Evolutionary conservation across 2,113 vertebrate genomes (phyloP), one percentile per base, ranked within the genome.

Genomic region (Chaetodon auriga): DNA sequence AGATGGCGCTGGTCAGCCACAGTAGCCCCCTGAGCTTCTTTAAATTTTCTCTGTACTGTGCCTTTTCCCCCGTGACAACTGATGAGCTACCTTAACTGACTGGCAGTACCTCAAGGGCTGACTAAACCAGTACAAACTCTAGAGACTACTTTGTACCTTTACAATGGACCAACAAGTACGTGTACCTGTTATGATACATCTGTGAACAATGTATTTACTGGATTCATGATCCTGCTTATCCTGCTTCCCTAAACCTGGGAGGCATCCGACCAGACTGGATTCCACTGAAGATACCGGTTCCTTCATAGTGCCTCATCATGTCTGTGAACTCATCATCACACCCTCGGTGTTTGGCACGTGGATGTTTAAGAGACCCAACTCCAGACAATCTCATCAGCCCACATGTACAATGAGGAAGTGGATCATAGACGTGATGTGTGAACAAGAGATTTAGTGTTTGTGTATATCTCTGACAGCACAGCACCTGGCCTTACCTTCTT

Each of bases 181-280:
- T 36, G 6, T 18, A 4, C 30, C 18, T 62, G 25, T 54, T n/a
- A 14, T 21, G 57, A 10, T 60, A 3, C 8, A 23, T 0, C 11
- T 0, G 43, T 54, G 13, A 6, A 46, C 35, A 70, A 51, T 18
- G 12, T 58, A 58, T 58, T 36, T 45, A 63, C 15, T 69, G 9
- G 49, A 76, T n/a, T 25, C 6, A n/a, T 6, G 10, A 81, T 69
- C 71, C 68, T 69, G 75, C 66, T 86, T 46, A 38, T 87, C 58
- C 72, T 53, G 77, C 60, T 81, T 69, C 49, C 81, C 55, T 23
- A 68, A 69, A 74, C 75, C 63, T 38, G 23, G 8, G 25, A n/a
- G 82, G 73, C 57, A 86, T 86, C 62, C 68, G 21, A 85, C 35
- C 70, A 13, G 57, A 86, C 88, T 36, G 75, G 84, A 89, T 87